phyloP scores from a whole-genome alignment of 2,113 vertebrate genomes.

The Acanthisitta chloris region DNA sequence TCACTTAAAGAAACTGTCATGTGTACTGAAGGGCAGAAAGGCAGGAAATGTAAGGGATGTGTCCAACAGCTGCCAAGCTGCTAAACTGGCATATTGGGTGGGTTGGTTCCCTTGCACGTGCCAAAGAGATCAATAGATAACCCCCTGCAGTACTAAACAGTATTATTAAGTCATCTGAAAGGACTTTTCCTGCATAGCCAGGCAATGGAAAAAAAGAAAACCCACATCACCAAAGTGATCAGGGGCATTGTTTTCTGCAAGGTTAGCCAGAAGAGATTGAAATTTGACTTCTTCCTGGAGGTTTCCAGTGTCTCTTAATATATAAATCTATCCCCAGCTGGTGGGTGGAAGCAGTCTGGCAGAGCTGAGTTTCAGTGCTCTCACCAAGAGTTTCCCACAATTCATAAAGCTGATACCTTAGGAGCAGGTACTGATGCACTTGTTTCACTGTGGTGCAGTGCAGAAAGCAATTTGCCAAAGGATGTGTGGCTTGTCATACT shows the following conservation, averaged over 20 bases:
- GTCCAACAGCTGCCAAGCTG: not conserved
- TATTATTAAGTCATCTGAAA: not conserved
- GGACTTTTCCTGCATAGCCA: not conserved
- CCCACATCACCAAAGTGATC: not conserved
- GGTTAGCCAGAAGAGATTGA: not conserved
- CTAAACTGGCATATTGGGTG: not conserved
- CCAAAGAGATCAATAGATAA: not conserved
- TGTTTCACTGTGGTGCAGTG: not conserved
- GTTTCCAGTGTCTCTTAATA: not conserved
- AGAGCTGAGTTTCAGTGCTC: not conserved
- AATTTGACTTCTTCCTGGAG: not conserved
- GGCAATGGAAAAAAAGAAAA: not conserved
- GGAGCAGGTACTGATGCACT: not conserved
- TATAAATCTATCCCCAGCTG: not conserved
- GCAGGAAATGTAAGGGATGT: not conserved
- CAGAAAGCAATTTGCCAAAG: not conserved
- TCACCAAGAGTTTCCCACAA: not conserved
- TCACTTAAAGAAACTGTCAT: not conserved
- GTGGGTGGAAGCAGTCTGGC: not conserved
- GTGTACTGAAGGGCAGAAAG: accelerated
- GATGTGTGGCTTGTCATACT: not conserved
- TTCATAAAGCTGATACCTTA: not conserved
- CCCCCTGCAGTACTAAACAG: not conserved
- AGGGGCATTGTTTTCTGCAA: not conserved
- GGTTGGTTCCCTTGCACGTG: not conserved